Percentiles rank a stretch among this genome's conserved stretches.
Evolutionary conservation across 2,888 invertebrate genomes (phyloP).

Genomic region (Drosophila neotestacea): DNA sequence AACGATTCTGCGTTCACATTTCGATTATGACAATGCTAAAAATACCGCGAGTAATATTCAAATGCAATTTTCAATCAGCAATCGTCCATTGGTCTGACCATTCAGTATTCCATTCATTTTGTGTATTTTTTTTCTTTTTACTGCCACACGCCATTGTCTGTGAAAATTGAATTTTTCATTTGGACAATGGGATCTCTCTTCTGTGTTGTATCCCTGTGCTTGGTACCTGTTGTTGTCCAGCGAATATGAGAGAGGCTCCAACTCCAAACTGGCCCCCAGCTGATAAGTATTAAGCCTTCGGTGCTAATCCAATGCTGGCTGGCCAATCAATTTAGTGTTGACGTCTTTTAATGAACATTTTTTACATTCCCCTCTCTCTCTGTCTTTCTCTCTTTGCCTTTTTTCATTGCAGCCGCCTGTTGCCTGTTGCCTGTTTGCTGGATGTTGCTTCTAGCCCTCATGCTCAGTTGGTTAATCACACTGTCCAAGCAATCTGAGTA

Average conservation of each 20-base stretch:
- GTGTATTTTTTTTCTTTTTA: constrained; percentile 3
- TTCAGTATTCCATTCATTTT: constrained; percentile 16
- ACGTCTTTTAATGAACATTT: constrained; percentile 66
- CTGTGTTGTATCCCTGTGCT: not conserved
- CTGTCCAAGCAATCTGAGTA: constrained; percentile 11
- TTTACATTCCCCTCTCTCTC: not conserved
- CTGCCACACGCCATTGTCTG: constrained; percentile 48
- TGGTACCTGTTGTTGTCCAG: constrained; percentile 7
- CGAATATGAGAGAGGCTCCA: constrained; percentile 14
- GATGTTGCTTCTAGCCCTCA: constrained; percentile 4
- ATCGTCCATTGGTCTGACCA: constrained; percentile 39
- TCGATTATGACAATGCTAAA: constrained; percentile 77
- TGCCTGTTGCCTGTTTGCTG: constrained; percentile 27
- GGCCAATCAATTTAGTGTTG: constrained; percentile 68
- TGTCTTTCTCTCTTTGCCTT: not conserved
- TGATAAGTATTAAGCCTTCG: constrained; percentile 74
- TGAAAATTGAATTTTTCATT: constrained; percentile 69
- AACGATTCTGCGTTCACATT: constrained; percentile 45
- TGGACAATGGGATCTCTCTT: constrained; percentile 30
- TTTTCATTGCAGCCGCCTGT: constrained; percentile 46
- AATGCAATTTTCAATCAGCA: constrained; percentile 66
- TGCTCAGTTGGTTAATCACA: constrained; percentile 21
- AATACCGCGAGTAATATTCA: constrained; percentile 60
- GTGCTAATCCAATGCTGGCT: constrained; percentile 67
- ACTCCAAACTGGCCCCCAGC: constrained; percentile 31